Evolutionary conservation across 2,888 invertebrate genomes (phyloP), one percentile per base, ranked within the genome.

Genomic region (Apotomis betuletana): DNA sequence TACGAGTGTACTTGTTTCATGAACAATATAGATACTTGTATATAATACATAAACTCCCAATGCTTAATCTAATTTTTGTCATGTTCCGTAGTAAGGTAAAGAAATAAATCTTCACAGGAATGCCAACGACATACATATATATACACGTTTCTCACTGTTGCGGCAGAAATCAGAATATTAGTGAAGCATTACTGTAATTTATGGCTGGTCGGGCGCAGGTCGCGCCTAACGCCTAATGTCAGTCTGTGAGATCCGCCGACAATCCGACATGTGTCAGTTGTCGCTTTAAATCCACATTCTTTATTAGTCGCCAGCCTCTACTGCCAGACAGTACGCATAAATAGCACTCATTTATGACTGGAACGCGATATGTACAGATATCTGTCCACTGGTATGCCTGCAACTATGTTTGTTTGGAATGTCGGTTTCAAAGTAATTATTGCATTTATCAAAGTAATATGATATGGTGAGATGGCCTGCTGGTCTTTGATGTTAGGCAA

Each of bases 231-330:
- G 9, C 49, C 27, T 51, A 62, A 51, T 36, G 49, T 36, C 49
- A 49, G 61, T 12, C 49, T 15, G 49, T 51, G 61, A 6, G 61
- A 62, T 49, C 49, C 27, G 27, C 27, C 61, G 61, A 27, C 27
- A 27, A 27, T 27, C 61, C 36, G 61, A 62, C 61, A 62, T 46
- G 46, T 62, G 51, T 62, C 61, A 51, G 49, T 62, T 49, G 61
- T 49, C 49, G 58, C 49, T 12, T 49, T 62, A 51, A 62, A 49
- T 62, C 49, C 49, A 62, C 49, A 62, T 62, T 62, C 61, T 62
- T 62, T 27, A 62, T 62, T 62, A 62, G 36, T 5, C n/a, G 36
- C 36, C 59, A 13, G 44, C n/a, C 36, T 36, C 41, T 41, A 41
- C 6, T 41, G 41, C 41, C 41, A 41, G 41, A 41, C 61, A 4